Base-by-base conservation (phyloP, 2,113 vertebrate genomes). In the Nibea coibor region DNA sequence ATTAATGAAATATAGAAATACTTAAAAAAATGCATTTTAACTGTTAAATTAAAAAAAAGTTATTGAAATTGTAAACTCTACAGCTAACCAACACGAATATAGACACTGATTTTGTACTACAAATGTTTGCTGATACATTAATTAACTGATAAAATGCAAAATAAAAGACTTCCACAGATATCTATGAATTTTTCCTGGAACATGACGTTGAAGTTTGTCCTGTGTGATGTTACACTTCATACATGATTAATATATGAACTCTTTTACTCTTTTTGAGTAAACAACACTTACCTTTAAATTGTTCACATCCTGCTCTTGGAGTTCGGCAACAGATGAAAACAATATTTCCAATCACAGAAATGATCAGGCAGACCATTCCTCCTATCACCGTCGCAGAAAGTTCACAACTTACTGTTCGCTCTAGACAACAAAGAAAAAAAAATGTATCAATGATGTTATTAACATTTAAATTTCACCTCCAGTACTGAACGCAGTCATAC, bases 311-410 rank as follows among this genome's bases (percentile, higher is more conserved):
- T 35, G 31, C 1, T 35, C 31, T 35, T 35, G 31, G 31, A 35
- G 31, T 35, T 35, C 31, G 69, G 54, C 28, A 58, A 35, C 31
- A 35, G 31, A 35, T 35, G 5, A 35, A 35, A 45, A 58, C 5
- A 28, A 72, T 58, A 22, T 72, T 72, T 72, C 69, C 69, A 28
- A 28, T 47, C 16, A 58, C 0, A 72, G 69, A 58, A 28, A 72
- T 47, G 39, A 45, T 17, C 69, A 72, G 47, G 42, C 39, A 72
- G 54, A 72, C 2, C 0, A 19, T 4, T 35, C 31, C 31, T 20
- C 6, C 10, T 47, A 58, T 28, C 54, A 72, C 22, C 22, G 45
- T 5, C 0, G 5, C 54, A 15, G 58, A 5, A 14, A 19, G 15
- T n/a, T 48, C 42, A 59, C 0, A 12, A 15, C 42, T 31, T 16